Percentiles rank a stretch among this genome's conserved stretches.
phyloP scores from a whole-genome alignment of 2,797 vertebrate species.

The Rhinoraja longicauda region DNA sequence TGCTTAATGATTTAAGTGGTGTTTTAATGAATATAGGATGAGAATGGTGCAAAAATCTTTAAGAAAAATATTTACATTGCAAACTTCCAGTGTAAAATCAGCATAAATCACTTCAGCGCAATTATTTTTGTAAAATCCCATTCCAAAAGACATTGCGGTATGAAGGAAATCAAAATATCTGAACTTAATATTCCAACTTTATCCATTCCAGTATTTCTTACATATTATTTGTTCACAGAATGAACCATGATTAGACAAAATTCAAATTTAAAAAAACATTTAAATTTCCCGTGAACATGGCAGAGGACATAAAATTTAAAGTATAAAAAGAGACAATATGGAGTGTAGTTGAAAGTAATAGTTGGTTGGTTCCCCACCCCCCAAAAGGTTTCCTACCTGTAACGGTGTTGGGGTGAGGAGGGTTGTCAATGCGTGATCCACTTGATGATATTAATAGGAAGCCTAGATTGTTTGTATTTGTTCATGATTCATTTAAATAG shows the following conservation, averaged over 20 bases:
- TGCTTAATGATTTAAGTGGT: neutral
- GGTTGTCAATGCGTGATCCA: neutral
- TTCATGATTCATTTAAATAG: neutral
- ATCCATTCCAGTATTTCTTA: neutral
- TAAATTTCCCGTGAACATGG: neutral
- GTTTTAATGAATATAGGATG: neutral
- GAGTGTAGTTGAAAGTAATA: neutral
- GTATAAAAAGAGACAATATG: neutral
- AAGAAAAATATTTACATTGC: neutral
- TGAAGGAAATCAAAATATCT: neutral
- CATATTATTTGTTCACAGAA: neutral
- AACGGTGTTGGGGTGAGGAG: neutral
- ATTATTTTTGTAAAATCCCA: neutral
- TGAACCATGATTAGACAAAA: neutral
- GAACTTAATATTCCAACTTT: neutral
- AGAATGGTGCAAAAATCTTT: neutral
- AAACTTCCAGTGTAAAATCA: neutral
- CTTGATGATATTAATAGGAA: neutral
- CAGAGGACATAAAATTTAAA: neutral
- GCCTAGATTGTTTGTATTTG: neutral
- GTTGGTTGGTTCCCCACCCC: neutral
- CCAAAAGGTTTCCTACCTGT: too few species aligned
- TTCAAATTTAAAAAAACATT: neutral
- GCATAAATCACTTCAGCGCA: neutral
- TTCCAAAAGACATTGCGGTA: too few species aligned